phyloP scores from a whole-genome alignment of 1,140 invertebrate genomes.

The Drosophila oshimai region DNA sequence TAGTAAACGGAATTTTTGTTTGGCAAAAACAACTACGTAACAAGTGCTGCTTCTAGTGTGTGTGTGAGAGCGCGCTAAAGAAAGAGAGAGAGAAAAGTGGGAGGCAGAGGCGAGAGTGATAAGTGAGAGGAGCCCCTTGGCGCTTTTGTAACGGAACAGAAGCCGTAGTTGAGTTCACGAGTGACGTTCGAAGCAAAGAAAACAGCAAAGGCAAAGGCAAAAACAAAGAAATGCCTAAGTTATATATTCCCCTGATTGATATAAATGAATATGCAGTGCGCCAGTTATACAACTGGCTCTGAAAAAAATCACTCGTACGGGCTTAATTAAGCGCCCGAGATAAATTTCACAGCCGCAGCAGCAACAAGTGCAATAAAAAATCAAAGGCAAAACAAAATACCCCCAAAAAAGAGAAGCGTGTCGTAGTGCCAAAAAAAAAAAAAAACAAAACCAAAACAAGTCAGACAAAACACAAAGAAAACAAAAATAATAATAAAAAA shows the following conservation, averaged over 20 bases:
- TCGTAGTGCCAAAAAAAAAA: conserved; percentile 38
- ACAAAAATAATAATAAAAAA: conserved; percentile 42
- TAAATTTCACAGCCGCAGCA: conserved; percentile 22
- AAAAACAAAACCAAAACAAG: conserved; percentile 41
- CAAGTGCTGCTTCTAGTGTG: conserved; percentile 29
- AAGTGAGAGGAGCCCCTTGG: conserved; percentile 50
- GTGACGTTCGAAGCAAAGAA: conserved; percentile 59
- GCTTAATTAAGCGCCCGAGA: conserved; percentile 43
- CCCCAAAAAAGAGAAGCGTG: conserved; percentile 18
- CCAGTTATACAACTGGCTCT: conserved; percentile 39
- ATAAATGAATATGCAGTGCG: conserved; percentile 67
- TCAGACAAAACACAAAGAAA: conserved; percentile 30
- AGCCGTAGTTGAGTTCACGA: conserved; percentile 77
- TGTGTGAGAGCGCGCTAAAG: conserved; percentile 22
- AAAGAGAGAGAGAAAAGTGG: conserved; percentile 17
- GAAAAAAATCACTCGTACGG: conserved; percentile 43
- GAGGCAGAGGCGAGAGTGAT: conserved; percentile 38
- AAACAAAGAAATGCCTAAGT: conserved; percentile 44
- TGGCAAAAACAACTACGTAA: conserved; percentile 79
- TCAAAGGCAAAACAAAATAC: conserved; percentile 47
- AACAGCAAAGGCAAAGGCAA: conserved; percentile 44
- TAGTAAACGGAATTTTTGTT: conserved; percentile 41
- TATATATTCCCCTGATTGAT: conserved; percentile 50
- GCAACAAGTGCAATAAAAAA: conserved; percentile 59
- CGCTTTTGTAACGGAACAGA: conserved; percentile 53